These are phyloP conservation scores for Genyomyrus donnyi DNA, from an alignment of 2,113 vertebrate genomes.

Conservation along the genomic window DNA sequence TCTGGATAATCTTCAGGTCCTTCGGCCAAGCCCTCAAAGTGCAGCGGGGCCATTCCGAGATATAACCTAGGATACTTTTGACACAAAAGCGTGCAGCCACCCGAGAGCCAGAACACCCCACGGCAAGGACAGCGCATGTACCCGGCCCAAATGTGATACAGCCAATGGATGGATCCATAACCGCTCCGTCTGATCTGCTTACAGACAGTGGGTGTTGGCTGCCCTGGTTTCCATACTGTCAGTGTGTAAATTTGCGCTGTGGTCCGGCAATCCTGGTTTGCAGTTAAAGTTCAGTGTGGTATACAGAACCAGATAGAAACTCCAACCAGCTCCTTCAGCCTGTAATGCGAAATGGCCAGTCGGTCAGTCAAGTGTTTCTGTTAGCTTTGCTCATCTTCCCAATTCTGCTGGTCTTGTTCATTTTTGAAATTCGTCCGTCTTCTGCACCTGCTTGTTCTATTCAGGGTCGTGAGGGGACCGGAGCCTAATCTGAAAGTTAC, in stretches of 20 bases:
- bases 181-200: not conserved
- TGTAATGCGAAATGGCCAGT: not conserved
- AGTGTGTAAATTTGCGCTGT: not conserved
- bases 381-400: not conserved
- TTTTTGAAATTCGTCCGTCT: too few relatives aligned
- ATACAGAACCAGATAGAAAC: not conserved
- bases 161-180: not conserved
- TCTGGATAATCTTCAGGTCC: not conserved
- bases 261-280: not conserved
- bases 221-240: not conserved
- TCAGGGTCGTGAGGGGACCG: too few relatives aligned
- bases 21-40: not conserved
- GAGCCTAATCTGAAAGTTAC: too few relatives aligned
- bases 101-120: not conserved
- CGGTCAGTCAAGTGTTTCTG: not conserved
- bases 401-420: not conserved
- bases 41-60: not conserved
- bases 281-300: not conserved
- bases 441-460: too few relatives aligned
- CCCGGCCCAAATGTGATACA: not conserved
- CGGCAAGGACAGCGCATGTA: not conserved
- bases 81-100: not conserved
- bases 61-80: not conserved
- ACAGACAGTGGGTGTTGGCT: not conserved
- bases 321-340: not conserved